Evolutionary conservation across 2,113 vertebrate genomes (phyloP).

Genomic region (Syngnathus floridae): DNA sequence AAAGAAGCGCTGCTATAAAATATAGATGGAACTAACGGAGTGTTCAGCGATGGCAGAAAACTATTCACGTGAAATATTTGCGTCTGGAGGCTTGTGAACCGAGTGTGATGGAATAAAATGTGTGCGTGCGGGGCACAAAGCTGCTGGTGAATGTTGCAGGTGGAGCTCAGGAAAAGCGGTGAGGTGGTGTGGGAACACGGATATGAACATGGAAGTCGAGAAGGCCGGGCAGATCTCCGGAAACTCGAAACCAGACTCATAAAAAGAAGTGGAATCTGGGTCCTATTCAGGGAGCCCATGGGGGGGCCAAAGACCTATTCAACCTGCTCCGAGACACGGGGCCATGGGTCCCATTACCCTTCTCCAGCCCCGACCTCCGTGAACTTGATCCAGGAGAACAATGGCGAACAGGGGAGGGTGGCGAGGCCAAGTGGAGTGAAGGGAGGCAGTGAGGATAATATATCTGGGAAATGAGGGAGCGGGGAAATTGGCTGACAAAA

Average conservation of each 20-base stretch:
- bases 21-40: not conserved
- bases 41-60: slow-evolving; percentile 5
- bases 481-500: slow-evolving; percentile 35
- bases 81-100: slow-evolving; percentile 5
- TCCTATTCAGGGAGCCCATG: slow-evolving; percentile 55
- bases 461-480: slow-evolving; percentile 54
- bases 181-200: slow-evolving; percentile 28
- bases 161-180: slow-evolving; percentile 8
- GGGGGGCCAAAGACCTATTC: slow-evolving; percentile 57
- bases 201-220: slow-evolving; percentile 62
- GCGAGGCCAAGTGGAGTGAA: not conserved
- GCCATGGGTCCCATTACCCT: slow-evolving; percentile 66
- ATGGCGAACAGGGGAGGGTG: slow-evolving; percentile 24
- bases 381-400: slow-evolving; percentile 57
- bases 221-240: slow-evolving; percentile 61
- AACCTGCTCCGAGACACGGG: slow-evolving; percentile 53
- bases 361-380: slow-evolving; percentile 38
- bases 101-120: slow-evolving; percentile 3
- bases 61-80: slow-evolving; percentile 1
- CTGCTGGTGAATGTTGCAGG: slow-evolving; percentile 4
- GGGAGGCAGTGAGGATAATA: slow-evolving; percentile 43
- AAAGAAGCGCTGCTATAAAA: not conserved
- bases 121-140: slow-evolving; percentile 30
- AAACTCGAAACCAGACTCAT: slow-evolving; percentile 73
- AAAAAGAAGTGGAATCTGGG: slow-evolving; percentile 63